phyloP scores from a whole-genome alignment of 2,888 invertebrate genomes.

The Camptogramma bilineatum region DNA sequence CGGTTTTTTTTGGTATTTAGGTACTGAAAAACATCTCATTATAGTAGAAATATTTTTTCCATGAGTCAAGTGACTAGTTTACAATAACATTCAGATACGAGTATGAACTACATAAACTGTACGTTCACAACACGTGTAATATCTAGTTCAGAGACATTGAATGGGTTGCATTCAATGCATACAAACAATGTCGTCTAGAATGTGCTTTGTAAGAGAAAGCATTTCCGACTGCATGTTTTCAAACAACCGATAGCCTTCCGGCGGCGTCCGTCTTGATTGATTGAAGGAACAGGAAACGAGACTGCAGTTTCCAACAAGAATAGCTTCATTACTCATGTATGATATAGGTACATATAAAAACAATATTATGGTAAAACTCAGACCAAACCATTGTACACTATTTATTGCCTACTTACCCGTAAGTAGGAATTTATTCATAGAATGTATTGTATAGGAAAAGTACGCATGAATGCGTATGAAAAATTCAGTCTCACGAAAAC shows the following conservation, averaged over 20 bases:
- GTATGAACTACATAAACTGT: not conserved
- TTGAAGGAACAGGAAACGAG: conserved; percentile 22
- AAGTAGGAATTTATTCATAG: not conserved
- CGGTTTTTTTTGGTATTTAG: too few species aligned
- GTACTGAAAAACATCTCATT: too few species aligned
- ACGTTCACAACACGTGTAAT: not conserved
- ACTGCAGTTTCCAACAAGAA: not conserved
- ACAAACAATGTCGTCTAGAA: conserved; percentile 33
- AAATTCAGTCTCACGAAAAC: conserved; percentile 37
- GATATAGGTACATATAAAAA: too few species aligned
- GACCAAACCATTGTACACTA: not conserved
- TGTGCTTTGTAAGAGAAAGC: conserved; percentile 42
- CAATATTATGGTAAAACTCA: not conserved
- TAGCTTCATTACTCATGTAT: not conserved
- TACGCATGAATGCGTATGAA: conserved; percentile 30
- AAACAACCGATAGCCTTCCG: conserved; percentile 57
- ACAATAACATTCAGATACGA: not conserved
- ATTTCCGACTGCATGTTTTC: conserved; percentile 57
- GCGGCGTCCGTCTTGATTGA: conserved; percentile 44
- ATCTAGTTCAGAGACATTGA: conserved; percentile 15
- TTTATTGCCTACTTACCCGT: conserved; percentile 3
- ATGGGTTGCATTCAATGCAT: conserved; percentile 31
- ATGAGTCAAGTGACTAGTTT: not conserved
- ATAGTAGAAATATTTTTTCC: not conserved
- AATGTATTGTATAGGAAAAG: conserved; percentile 32